A percentile compares a stretch with the other conserved stretches of the same genome.
Conservation (phyloP, 2,888 invertebrate species). For the Nomada goodeniana region DNA sequence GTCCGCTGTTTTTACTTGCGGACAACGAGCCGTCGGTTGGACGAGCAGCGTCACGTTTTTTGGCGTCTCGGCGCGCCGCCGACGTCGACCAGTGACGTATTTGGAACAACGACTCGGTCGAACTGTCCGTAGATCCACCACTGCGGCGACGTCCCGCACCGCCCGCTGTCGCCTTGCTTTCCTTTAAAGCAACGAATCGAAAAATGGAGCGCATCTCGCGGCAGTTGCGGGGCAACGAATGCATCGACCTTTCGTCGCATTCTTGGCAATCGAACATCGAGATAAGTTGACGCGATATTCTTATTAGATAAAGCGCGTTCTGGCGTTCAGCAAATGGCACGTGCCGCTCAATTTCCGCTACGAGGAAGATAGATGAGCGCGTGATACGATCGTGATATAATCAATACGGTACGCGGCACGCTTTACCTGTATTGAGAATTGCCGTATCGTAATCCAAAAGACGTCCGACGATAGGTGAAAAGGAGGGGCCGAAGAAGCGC, state of each 20-base stretch:
- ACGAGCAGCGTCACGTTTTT: conserved; percentile 37
- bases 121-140: conserved; percentile 41
- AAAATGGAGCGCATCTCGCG: background rate
- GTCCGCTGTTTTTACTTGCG: background rate
- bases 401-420: background rate
- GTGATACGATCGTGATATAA: conserved; percentile 17
- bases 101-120: conserved; percentile 70
- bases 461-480: background rate
- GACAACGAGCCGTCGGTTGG: background rate
- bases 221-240: too few species aligned
- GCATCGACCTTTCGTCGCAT: background rate
- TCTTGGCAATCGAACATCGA: background rate
- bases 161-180: background rate
- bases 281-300: background rate
- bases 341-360: conserved; percentile 1
- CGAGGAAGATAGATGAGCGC: background rate
- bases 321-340: conserved; percentile 1
- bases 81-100: conserved; percentile 61
- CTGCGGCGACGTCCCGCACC: conserved; percentile 49
- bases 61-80: conserved; percentile 29
- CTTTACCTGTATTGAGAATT: background rate
- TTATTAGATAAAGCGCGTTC: background rate
- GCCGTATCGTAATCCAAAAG: background rate
- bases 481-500: background rate
- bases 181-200: background rate